Conservation (phyloP, 1,140 invertebrate genomes). For the Nasonia longicornis region DNA sequence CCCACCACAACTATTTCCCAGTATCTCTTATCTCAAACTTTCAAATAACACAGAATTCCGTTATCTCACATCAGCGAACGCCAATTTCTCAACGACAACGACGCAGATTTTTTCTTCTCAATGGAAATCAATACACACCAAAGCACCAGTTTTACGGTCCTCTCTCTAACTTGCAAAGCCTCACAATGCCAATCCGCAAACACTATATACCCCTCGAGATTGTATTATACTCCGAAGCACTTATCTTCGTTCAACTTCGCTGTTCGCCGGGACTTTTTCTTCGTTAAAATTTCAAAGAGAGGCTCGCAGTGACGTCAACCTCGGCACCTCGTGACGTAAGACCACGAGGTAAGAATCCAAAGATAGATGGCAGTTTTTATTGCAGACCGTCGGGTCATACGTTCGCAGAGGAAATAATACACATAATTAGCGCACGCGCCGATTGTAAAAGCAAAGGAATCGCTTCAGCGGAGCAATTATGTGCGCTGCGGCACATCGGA, state of each 20-base stretch:
- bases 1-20: no score
- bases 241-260: slow-evolving; percentile 1
- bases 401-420: background rate
- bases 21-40: no score
- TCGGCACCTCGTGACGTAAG: background rate
- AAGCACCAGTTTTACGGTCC: background rate
- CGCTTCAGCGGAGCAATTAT: background rate
- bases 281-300: slow-evolving; percentile 2
- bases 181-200: background rate
- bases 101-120: background rate
- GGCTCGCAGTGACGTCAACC: background rate
- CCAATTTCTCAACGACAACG: background rate
- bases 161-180: background rate
- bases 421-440: background rate
- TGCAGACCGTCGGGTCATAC: background rate
- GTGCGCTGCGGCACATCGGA: background rate
- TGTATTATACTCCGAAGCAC: background rate
- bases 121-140: background rate
- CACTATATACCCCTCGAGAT: background rate
- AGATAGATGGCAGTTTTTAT: slow-evolving; percentile 3
- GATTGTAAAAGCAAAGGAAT: slow-evolving; percentile 1
- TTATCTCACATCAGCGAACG: background rate
- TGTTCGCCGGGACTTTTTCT: background rate
- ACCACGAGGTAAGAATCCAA: slow-evolving; percentile 5
- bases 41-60: no score